Evolutionary conservation across 2,888 invertebrate genomes (phyloP).

Genomic region (Drosophila prostipennis): DNA sequence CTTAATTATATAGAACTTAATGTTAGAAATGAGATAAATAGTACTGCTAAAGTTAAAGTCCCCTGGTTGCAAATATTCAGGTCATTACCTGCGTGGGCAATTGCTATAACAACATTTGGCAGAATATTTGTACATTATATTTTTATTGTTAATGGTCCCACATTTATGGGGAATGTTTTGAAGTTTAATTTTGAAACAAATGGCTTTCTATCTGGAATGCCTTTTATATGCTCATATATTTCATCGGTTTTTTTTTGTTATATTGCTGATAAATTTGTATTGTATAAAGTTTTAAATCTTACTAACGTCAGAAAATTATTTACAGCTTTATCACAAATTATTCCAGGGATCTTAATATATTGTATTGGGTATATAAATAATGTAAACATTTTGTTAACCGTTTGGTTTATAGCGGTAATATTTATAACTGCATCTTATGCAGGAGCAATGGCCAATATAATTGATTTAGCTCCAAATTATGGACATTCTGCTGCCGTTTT

Average conservation of each 20-base stretch:
- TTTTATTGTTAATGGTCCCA: conserved; percentile 89
- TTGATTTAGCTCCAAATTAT: conserved; percentile 91
- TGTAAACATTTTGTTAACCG: conserved; percentile 86
- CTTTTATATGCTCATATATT: conserved; percentile 89
- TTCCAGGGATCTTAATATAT: conserved; percentile 88
- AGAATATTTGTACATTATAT: conserved; percentile 90
- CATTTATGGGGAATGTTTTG: conserved; percentile 89
- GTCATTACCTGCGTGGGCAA: conserved; percentile 89
- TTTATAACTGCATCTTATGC: conserved; percentile 90
- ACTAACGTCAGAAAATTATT: conserved; percentile 89
- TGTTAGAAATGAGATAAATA: conserved; percentile 85
- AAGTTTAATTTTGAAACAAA: conserved; percentile 89
- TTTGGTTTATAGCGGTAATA: conserved; percentile 89
- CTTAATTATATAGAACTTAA: conserved; percentile 88
- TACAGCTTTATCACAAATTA: conserved; percentile 88
- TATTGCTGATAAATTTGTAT: conserved; percentile 87
- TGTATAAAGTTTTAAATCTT: conserved; percentile 86
- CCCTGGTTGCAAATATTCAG: conserved; percentile 88
- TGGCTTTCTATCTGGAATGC: conserved; percentile 88
- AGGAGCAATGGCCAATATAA: conserved; percentile 90
- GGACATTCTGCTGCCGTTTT: conserved; percentile 88
- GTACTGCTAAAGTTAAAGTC: conserved; percentile 85
- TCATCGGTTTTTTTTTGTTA: conserved; percentile 90
- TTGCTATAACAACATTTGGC: conserved; percentile 90
- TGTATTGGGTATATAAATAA: conserved; percentile 88